Evolutionary conservation across 2,113 vertebrate species (phyloP).

Genomic region (Bos javanicus): DNA sequence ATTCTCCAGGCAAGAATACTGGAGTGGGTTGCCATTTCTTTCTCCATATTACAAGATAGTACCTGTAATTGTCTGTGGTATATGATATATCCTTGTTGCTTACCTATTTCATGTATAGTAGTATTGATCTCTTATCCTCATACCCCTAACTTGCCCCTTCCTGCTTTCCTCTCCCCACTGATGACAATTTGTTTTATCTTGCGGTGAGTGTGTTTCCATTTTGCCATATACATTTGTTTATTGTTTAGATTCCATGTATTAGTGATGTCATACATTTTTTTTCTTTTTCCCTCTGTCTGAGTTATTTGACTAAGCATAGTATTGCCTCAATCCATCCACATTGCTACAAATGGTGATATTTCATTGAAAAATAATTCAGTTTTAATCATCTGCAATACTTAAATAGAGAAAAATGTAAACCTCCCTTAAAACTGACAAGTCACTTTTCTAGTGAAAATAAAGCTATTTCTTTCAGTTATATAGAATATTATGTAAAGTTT

Average conservation of each 20-base stretch:
- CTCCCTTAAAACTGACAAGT: background rate
- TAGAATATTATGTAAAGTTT: background rate
- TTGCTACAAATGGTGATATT: background rate
- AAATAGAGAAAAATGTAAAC: background rate
- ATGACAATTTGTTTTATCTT: background rate
- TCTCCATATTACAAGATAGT: background rate
- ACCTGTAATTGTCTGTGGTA: background rate
- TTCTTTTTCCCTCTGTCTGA: background rate
- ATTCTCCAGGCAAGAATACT: background rate
- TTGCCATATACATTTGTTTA: background rate
- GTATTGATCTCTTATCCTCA: background rate
- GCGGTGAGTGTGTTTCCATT: background rate
- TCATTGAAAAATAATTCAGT: background rate
- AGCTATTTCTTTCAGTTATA: background rate
- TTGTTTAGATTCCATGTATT: background rate
- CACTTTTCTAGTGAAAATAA: background rate
- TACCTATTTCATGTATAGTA: background rate
- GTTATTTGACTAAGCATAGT: background rate
- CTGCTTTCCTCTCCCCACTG: background rate
- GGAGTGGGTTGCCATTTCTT: background rate
- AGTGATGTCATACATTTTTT: background rate
- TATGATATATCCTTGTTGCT: background rate
- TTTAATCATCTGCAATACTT: background rate
- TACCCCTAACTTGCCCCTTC: background rate
- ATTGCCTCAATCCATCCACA: background rate